A percentile compares a stretch with the other conserved stretches of the same genome.
phyloP scores from a whole-genome alignment of 2,888 invertebrate genomes.

The Phanerotoma sp. region DNA sequence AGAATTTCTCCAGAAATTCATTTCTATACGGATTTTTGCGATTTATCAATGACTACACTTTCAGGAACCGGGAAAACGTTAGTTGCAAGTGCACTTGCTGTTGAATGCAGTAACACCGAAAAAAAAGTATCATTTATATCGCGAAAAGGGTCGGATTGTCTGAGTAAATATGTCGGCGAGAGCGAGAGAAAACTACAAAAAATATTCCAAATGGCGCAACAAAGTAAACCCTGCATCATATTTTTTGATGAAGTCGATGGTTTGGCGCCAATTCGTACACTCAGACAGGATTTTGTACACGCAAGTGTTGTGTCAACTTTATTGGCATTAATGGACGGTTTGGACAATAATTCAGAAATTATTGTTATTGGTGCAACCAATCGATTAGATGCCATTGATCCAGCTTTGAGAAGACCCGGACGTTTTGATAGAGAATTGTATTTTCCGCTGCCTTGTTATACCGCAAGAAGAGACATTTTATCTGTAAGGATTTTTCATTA shows the following conservation, averaged over 20 bases:
- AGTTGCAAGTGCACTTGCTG: constrained; percentile 82
- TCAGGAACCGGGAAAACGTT: constrained; percentile 87
- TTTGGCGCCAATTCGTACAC: constrained; percentile 82
- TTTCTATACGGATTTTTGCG: too few relatives aligned
- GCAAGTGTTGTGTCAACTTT: constrained; percentile 87
- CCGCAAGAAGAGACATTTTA: constrained; percentile 77
- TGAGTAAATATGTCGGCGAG: constrained; percentile 94
- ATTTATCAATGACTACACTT: constrained; percentile 10
- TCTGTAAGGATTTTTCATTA: constrained; percentile 60
- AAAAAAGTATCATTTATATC: constrained; percentile 86
- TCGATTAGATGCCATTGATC: constrained; percentile 86
- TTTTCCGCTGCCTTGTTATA: constrained; percentile 76
- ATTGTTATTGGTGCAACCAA: constrained; percentile 92
- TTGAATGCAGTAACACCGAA: constrained; percentile 77
- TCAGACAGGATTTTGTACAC: constrained; percentile 89
- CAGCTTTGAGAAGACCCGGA: constrained; percentile 84
- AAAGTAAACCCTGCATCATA: constrained; percentile 84
- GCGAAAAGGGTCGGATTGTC: constrained; percentile 88
- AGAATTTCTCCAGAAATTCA: too few relatives aligned
- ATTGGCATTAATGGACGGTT: constrained; percentile 86
- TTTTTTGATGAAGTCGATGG: constrained; percentile 94
- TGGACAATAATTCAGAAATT: constrained; percentile 79
- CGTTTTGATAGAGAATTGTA: constrained; percentile 86
- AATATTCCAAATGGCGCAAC: constrained; percentile 83
- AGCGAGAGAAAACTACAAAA: constrained; percentile 84